A percentile compares a stretch with the other conserved stretches of the same genome.
Conservation (phyloP, 2,888 invertebrate genomes). For the Hydraecia micacea region DNA sequence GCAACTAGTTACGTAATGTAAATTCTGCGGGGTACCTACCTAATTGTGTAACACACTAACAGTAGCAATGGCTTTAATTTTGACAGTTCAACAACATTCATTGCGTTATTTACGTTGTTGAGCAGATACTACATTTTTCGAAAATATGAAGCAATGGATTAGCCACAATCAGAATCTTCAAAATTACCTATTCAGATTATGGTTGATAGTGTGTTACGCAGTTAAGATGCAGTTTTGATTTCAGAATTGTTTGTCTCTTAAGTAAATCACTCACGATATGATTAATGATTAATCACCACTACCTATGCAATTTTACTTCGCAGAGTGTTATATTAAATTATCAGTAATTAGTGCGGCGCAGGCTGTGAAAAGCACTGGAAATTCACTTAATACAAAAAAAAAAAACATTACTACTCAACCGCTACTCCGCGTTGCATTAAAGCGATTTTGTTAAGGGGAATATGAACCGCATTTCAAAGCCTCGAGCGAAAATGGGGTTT, state of each 20-base stretch:
- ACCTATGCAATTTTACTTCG: background rate
- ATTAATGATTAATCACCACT: background rate
- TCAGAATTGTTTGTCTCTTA: background rate
- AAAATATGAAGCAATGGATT: too few species aligned
- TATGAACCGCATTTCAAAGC: background rate
- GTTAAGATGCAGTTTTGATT: background rate
- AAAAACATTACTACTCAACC: conserved; percentile 10
- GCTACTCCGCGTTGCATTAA: conserved; percentile 19
- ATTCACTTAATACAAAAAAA: conserved; percentile 38
- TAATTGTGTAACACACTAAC: too few species aligned
- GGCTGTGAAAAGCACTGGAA: conserved; percentile 11
- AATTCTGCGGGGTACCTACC: too few species aligned
- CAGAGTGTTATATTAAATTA: background rate
- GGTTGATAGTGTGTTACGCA: too few species aligned
- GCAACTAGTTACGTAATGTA: too few species aligned
- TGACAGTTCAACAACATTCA: too few species aligned
- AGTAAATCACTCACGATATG: background rate
- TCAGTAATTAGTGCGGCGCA: background rate
- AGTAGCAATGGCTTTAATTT: too few species aligned
- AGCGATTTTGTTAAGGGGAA: conserved; percentile 20
- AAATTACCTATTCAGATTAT: too few species aligned
- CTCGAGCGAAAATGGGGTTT: background rate
- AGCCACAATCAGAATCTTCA: too few species aligned
- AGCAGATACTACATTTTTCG: too few species aligned
- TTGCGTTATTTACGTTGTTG: too few species aligned